These are phyloP conservation scores for Trigoniulus corallinus DNA, from an alignment of 1,140 invertebrate genomes.

Conservation along the genomic window DNA sequence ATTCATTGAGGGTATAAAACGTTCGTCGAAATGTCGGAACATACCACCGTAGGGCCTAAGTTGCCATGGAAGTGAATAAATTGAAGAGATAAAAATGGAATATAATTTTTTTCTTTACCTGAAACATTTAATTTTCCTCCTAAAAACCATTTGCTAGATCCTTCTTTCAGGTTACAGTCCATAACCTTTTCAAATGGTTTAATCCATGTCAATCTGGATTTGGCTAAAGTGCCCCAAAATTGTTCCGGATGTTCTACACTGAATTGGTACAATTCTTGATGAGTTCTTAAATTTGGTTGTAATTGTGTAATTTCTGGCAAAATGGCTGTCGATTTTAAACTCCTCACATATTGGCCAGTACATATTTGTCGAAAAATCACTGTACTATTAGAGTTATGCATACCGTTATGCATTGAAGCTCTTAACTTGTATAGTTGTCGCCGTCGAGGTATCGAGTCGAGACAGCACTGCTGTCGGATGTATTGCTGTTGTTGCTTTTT, in stretches of 20 bases:
- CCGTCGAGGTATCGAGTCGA: too few relatives aligned
- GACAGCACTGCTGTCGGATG: too few relatives aligned
- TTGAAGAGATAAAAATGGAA: neutral
- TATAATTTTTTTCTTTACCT: slow-evolving; percentile 19
- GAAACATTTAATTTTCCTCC: slow-evolving; percentile 33
- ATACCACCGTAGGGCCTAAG: too few relatives aligned
- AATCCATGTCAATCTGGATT: slow-evolving; percentile 27
- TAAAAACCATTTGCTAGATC: slow-evolving; percentile 23
- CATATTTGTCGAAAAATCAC: too few relatives aligned
- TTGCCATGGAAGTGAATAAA: neutral
- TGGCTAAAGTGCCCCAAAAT: slow-evolving; percentile 32
- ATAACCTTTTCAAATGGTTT: slow-evolving; percentile 25
- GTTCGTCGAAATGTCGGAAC: too few relatives aligned
- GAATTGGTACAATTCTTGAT: slow-evolving; percentile 20
- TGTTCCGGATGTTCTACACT: slow-evolving; percentile 23
- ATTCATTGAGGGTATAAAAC: too few relatives aligned
- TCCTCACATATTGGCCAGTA: neutral
- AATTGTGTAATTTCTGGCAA: slow-evolving; percentile 18
- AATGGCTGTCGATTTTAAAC: neutral
- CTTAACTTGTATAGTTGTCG: too few relatives aligned
- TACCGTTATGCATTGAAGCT: too few relatives aligned
- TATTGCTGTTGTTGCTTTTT: too few relatives aligned
- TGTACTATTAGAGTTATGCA: too few relatives aligned
- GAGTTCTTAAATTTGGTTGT: slow-evolving; percentile 15
- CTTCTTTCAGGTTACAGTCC: slow-evolving; percentile 27